Conservation (phyloP, 2,113 vertebrate genomes). For the Phylloscopus trochilus region DNA sequence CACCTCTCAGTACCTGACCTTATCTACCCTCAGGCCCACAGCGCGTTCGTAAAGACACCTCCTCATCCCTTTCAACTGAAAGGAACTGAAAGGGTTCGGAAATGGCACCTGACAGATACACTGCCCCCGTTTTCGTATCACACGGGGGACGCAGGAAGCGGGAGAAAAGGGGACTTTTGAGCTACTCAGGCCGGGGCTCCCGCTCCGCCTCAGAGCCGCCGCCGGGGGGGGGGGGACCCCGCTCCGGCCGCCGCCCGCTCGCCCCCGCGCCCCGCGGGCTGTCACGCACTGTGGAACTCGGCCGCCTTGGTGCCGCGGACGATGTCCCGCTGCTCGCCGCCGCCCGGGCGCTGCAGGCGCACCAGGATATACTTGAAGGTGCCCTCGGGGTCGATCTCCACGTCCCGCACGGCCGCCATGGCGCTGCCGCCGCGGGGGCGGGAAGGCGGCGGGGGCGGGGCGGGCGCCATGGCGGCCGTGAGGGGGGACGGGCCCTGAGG, state of each 20-base stretch:
- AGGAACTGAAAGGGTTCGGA: too few relatives aligned
- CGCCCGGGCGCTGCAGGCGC: constrained; percentile 76
- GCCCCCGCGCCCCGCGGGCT: neutral
- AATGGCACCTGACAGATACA: accelerated
- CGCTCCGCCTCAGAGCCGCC: neutral
- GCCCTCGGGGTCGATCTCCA: constrained; percentile 83
- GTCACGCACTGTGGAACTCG: constrained; percentile 87
- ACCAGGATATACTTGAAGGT: constrained; percentile 88
- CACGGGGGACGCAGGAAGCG: accelerated
- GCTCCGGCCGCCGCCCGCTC: neutral
- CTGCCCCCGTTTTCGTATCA: accelerated
- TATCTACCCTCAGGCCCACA: neutral
- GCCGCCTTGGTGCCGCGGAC: constrained; percentile 85
- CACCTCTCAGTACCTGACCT: neutral
- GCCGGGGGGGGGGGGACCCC: accelerated
- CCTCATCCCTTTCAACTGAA: neutral
- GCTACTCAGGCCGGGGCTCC: neutral
- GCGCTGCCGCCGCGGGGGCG: neutral
- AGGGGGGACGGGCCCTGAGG: neutral
- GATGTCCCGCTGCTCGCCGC: constrained; percentile 74
- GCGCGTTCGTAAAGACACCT: neutral
- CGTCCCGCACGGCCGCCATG: constrained; percentile 72
- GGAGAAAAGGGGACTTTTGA: accelerated
- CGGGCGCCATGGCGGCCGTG: neutral
- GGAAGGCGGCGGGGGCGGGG: neutral